Evolutionary conservation across 2,888 invertebrate species (phyloP), one percentile per base, ranked within the genome.

Genomic region (Linnaemya tessellans): DNA sequence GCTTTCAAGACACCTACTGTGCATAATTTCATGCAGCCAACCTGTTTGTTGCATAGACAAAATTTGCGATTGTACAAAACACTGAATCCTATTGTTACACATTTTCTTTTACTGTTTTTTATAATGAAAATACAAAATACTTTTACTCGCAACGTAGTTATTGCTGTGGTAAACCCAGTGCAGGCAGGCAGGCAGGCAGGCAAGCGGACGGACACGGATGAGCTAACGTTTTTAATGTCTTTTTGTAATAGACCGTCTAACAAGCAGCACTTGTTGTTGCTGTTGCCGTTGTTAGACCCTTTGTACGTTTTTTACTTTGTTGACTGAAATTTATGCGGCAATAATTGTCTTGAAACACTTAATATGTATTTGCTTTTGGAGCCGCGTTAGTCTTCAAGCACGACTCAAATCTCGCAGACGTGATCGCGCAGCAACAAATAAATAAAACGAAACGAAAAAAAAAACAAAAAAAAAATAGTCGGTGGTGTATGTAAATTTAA

Each of bases 341-440:
- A 49, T 54, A 68, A 43, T 67, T 64, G 11, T 70, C 62, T 67
- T 60, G n/a, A 10, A 35, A 75, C 54, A 62, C 54, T 68, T 30
- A 30, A 54, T 43, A 51, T 56, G 9, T 62, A 70, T 35, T 43
- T 25, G 38, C 25, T 70, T n/a, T 64, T 49, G 4, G 13, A 70
- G 11, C 20, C 56, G 38, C 18, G 35, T 79, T 65, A 85, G 85
- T 85, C 71, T 82, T 25, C 11, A 38, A 70, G 25, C 43, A 43
- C 82, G 56, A 60, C 38, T 79, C 75, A 71, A 51, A 43, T 65
- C 51, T 65, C 54, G 20, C 60, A 85, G 85, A 85, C 81, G 79
- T 80, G 75, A 62, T 38, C 70, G 80, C 73, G 49, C 30, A 67
- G 22, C 18, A 25, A 30, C 49, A 60, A n/a, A n/a, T n/a, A n/a